phyloP scores from a whole-genome alignment of 2,113 vertebrate species.

The Noctilio leporinus region DNA sequence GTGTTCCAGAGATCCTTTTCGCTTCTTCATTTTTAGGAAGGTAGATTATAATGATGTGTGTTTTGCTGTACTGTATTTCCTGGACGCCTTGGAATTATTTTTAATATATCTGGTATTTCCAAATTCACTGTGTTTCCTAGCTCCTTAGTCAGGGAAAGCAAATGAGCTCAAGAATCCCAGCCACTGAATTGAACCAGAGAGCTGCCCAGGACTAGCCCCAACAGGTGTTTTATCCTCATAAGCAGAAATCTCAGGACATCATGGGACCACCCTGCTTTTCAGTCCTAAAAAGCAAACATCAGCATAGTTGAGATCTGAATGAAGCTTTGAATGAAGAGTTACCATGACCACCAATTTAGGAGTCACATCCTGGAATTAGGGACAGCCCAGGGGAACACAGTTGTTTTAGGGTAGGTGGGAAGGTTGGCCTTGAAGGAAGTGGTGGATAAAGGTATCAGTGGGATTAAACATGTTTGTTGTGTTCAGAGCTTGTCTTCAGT shows the following conservation, averaged over 20 bases:
- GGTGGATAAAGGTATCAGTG: background rate
- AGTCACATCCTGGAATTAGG: constrained; percentile 38
- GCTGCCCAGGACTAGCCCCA: constrained; percentile 61
- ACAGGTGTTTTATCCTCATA: constrained; percentile 76
- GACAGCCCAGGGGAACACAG: background rate
- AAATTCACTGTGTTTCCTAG: constrained; percentile 44
- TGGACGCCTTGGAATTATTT: constrained; percentile 48
- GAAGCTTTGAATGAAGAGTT: constrained; percentile 71
- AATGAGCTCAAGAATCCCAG: constrained; percentile 72
- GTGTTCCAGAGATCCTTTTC: constrained; percentile 48
- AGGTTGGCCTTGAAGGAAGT: background rate
- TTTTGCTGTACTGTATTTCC: constrained; percentile 49
- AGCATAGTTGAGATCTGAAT: constrained; percentile 76
- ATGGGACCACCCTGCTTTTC: constrained; percentile 71
- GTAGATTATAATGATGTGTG: background rate
- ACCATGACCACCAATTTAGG: constrained; percentile 71
- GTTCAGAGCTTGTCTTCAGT: constrained; percentile 14
- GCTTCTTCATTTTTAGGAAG: background rate
- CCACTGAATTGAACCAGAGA: constrained; percentile 56
- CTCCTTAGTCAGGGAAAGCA: constrained; percentile 52
- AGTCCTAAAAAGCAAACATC: constrained; percentile 81
- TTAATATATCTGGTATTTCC: constrained; percentile 50
- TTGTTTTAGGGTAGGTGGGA: background rate
- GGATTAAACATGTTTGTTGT: background rate
- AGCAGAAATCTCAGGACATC: constrained; percentile 58